phyloP scores from a whole-genome alignment of 2,888 invertebrate species.

The Leptopilina myrica region DNA sequence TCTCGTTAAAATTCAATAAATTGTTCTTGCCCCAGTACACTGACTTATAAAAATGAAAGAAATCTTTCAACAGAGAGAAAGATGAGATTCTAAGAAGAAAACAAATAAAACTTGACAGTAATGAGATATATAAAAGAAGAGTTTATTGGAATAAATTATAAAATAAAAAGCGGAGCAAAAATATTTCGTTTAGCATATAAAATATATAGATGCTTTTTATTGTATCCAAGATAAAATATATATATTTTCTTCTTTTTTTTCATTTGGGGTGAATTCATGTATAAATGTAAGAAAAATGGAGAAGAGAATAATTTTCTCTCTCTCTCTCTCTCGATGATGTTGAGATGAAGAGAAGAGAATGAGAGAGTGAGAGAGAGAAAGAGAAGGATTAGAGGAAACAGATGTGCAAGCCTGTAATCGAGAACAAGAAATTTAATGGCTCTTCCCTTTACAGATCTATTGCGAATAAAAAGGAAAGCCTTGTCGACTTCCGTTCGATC shows the following conservation, averaged over 20 bases:
- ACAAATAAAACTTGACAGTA: too few relatives aligned
- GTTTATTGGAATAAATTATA: slow-evolving; percentile 1
- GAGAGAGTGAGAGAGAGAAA: too few relatives aligned
- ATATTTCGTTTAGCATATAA: not conserved
- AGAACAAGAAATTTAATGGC: slow-evolving; percentile 37
- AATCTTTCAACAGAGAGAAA: too few relatives aligned
- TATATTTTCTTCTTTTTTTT: not conserved
- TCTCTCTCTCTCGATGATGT: not conserved
- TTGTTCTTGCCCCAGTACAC: too few relatives aligned
- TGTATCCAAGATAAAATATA: not conserved
- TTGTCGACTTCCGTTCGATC: slow-evolving; percentile 40
- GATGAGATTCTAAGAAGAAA: too few relatives aligned
- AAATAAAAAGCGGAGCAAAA: not conserved
- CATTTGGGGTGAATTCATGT: not conserved
- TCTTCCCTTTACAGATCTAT: slow-evolving; percentile 31
- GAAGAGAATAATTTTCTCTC: not conserved
- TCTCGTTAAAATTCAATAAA: too few relatives aligned
- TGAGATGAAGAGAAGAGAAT: too few relatives aligned
- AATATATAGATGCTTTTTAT: not conserved
- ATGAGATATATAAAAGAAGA: not conserved
- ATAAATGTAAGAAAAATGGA: slow-evolving; percentile 2
- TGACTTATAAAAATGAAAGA: too few relatives aligned
- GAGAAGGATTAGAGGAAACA: slow-evolving; percentile 29
- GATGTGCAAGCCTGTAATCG: slow-evolving; percentile 34
- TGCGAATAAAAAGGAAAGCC: slow-evolving; percentile 38